Evolutionary conservation across 2,888 invertebrate genomes (phyloP).

Genomic region (Choristoneura rosaceana): DNA sequence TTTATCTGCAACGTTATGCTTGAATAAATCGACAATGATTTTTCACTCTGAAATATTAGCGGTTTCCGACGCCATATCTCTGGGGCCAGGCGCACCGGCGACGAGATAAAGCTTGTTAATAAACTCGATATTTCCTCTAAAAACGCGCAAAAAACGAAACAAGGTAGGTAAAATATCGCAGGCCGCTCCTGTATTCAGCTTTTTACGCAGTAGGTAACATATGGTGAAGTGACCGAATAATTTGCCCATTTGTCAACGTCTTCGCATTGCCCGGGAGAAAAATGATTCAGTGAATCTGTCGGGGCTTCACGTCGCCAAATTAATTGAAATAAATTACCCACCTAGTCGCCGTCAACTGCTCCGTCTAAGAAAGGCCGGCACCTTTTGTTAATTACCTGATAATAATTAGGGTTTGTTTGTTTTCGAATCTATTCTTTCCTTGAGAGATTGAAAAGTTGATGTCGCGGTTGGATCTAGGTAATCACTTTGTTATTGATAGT

Average conservation of each 20-base stretch:
- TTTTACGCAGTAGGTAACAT: constrained; percentile 43
- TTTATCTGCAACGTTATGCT: constrained; percentile 71
- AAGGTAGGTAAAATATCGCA: constrained; percentile 34
- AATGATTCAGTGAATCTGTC: constrained; percentile 82
- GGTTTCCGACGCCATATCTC: constrained; percentile 68
- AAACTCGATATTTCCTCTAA: constrained; percentile 62
- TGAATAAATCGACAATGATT: constrained; percentile 74
- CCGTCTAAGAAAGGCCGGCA: constrained; percentile 55
- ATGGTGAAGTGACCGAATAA: constrained; percentile 76
- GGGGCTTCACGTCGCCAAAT: constrained; percentile 73
- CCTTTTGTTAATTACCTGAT: constrained; percentile 34
- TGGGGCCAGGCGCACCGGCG: constrained; percentile 51
- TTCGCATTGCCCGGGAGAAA: constrained; percentile 74
- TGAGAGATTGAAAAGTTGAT: background rate
- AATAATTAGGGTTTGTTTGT: constrained; percentile 15
- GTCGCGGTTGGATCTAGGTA: background rate
- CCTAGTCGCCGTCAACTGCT: constrained; percentile 67
- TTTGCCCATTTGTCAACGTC: constrained; percentile 80
- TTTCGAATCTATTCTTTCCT: background rate
- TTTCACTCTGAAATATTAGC: constrained; percentile 74
- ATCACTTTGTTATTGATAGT: background rate
- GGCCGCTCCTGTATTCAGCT: constrained; percentile 44
- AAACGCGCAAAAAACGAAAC: constrained; percentile 47
- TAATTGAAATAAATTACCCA: constrained; percentile 81
- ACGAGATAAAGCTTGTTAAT: constrained; percentile 61